Conservation (phyloP, 2,797 vertebrate genomes). For the Mycteria americana region DNA sequence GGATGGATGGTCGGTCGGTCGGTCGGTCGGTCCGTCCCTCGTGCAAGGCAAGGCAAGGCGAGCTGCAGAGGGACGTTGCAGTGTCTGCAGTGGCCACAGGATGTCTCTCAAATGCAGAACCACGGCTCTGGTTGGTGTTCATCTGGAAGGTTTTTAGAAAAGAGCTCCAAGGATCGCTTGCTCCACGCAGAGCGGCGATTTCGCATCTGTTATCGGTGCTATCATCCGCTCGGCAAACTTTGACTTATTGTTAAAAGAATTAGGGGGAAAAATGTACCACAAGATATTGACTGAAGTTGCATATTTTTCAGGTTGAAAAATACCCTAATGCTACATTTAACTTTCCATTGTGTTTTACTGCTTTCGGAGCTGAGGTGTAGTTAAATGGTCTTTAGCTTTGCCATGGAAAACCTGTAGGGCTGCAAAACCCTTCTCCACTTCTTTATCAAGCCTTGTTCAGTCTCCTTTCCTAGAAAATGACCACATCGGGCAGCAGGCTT, state of each 20-base stretch:
- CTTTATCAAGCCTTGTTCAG: not conserved
- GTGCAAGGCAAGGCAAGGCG: not conserved
- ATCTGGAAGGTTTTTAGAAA: not conserved
- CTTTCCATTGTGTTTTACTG: not conserved
- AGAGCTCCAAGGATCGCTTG: not conserved
- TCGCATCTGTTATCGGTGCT: fast-evolving
- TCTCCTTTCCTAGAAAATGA: not conserved
- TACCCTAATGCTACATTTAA: not conserved
- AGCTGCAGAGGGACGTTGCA: not conserved
- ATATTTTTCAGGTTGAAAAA: not conserved
- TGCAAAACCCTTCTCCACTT: not conserved
- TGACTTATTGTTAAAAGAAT: not conserved
- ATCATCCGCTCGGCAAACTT: fast-evolving
- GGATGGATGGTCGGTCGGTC: not conserved
- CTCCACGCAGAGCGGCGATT: not conserved
- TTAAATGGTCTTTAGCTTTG: not conserved
- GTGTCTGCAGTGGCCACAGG: constrained; percentile 31
- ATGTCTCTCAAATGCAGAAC: constrained; percentile 50
- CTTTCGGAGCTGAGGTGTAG: not conserved
- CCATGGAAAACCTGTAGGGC: not conserved
- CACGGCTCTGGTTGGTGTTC: not conserved
- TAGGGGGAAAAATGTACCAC: not conserved
- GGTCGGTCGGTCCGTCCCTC: not conserved
- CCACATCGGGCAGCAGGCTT: not conserved
- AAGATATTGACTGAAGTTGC: not conserved